phyloP scores from a whole-genome alignment of 2,113 vertebrate genomes.

The Chascanopsetta lugubris region DNA sequence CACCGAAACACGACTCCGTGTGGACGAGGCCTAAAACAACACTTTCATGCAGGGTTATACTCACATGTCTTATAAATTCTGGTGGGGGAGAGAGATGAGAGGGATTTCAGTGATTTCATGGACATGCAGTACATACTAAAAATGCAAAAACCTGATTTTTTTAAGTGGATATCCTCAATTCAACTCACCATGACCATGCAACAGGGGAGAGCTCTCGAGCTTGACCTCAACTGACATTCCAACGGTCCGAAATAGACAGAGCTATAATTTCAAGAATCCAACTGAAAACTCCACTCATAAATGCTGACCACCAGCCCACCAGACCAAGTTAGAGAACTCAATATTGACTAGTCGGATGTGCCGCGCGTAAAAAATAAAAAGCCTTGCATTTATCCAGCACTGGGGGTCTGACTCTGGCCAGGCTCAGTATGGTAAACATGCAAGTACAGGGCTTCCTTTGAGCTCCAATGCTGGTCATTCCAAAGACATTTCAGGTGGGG shows the following conservation, averaged over 20 bases:
- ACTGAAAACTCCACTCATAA: slow-evolving; percentile 48
- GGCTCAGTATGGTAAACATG: slow-evolving; percentile 61
- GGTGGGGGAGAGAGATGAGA: too few species aligned
- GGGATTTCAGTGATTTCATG: not conserved
- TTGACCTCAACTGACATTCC: slow-evolving; percentile 67
- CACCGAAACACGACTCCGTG: too few species aligned
- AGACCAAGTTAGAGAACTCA: slow-evolving; percentile 35
- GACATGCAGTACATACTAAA: not conserved
- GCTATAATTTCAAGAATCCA: slow-evolving; percentile 66
- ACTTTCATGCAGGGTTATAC: not conserved
- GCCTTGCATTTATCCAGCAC: slow-evolving; percentile 59
- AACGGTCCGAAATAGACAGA: slow-evolving; percentile 72
- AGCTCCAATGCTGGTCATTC: slow-evolving; percentile 63
- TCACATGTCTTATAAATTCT: too few species aligned
- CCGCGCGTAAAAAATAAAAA: slow-evolving; percentile 59
- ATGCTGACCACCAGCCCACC: slow-evolving; percentile 49
- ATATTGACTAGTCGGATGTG: slow-evolving; percentile 52
- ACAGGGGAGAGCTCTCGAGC: slow-evolving; percentile 15
- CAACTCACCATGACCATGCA: slow-evolving; percentile 19
- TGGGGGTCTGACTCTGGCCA: slow-evolving; percentile 46
- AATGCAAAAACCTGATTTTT: not conserved
- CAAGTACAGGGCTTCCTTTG: slow-evolving; percentile 76
- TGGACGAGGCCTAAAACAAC: too few species aligned
- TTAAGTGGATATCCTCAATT: slow-evolving; percentile 33
- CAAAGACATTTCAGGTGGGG: slow-evolving; percentile 57